phyloP scores from a whole-genome alignment of 2,113 vertebrate species.

The Collichthys lucidus region DNA sequence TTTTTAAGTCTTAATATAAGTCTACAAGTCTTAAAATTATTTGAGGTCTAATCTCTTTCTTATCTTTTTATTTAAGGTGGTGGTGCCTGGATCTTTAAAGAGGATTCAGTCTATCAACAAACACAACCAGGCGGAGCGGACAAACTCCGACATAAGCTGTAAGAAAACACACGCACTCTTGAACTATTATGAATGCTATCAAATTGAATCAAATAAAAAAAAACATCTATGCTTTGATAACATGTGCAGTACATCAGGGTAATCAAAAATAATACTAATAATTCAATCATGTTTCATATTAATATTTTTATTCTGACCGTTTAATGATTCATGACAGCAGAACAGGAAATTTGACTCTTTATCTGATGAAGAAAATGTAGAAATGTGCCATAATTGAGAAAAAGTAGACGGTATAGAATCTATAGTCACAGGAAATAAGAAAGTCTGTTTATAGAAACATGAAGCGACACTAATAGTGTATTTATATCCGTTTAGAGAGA shows the following conservation, averaged over 20 bases:
- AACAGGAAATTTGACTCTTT: background rate
- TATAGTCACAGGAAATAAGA: background rate
- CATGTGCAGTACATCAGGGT: too few relatives aligned
- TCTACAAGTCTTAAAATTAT: too few relatives aligned
- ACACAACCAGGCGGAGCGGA: conserved; percentile 84
- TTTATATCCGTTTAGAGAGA: background rate
- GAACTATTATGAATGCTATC: background rate
- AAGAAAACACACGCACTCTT: conserved; percentile 51
- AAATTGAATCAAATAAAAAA: background rate
- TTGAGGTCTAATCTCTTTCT: too few relatives aligned
- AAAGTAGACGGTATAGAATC: too few relatives aligned
- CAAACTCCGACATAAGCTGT: conserved; percentile 86
- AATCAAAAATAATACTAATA: background rate
- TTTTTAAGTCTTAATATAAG: too few relatives aligned
- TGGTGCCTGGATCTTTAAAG: conserved; percentile 80
- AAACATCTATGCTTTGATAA: too few relatives aligned
- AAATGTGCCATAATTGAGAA: background rate
- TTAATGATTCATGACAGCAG: background rate
- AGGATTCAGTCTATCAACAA: conserved; percentile 90
- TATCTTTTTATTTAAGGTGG: conserved; percentile 61
- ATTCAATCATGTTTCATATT: background rate
- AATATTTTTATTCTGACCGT: background rate
- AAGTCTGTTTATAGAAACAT: background rate
- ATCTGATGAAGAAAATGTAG: background rate
- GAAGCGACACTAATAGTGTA: background rate